Evolutionary conservation across 2,888 invertebrate genomes (phyloP).

Genomic region (Lycophotia porphyrea): DNA sequence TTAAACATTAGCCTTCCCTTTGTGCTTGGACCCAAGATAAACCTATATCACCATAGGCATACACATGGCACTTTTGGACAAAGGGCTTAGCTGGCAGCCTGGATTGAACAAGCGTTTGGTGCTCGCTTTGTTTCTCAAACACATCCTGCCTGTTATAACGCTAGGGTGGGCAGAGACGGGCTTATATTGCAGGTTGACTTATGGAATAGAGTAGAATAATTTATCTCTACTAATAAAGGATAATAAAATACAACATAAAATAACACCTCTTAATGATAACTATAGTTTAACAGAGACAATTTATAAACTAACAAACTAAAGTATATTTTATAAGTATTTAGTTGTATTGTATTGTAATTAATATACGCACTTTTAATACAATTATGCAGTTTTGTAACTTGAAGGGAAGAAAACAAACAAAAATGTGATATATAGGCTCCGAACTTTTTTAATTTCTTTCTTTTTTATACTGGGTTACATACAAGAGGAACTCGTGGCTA

Average conservation of each 20-base stretch:
- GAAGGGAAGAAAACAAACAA: no score
- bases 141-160: constrained; percentile 17
- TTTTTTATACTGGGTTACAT: no score
- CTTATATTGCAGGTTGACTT: background rate
- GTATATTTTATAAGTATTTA: no score
- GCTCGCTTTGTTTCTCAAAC: constrained; percentile 7
- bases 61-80: constrained; percentile 13
- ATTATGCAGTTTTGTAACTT: no score
- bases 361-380: no score
- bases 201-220: background rate
- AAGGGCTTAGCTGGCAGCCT: constrained; percentile 25
- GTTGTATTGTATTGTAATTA: no score
- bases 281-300: background rate
- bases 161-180: background rate
- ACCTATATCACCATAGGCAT: background rate
- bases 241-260: background rate
- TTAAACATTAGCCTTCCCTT: background rate
- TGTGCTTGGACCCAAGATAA: background rate
- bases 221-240: background rate
- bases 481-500: no score
- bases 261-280: background rate
- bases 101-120: constrained; percentile 29
- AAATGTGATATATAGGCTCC: no score
- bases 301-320: no score
- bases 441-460: no score